Percentiles rank a stretch among this genome's conserved stretches.
Conservation (phyloP, 92 coral and sea anemone genomes). For the Anthopleura xanthogrammica region DNA sequence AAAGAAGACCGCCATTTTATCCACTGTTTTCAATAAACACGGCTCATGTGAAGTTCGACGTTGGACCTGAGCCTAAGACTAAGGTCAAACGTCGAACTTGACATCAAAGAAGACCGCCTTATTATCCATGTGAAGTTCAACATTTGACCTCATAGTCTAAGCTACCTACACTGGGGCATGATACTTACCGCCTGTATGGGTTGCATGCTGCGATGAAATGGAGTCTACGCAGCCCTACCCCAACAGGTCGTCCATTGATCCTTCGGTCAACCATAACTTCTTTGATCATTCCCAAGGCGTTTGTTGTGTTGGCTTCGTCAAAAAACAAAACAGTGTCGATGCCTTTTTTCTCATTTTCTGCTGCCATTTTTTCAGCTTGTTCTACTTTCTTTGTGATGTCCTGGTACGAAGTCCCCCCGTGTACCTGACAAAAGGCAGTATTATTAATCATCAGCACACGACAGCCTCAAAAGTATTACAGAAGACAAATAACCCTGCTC, state of each 20-base stretch:
- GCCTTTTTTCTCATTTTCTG: constrained; percentile 40
- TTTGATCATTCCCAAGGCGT: constrained; percentile 83
- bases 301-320: constrained; percentile 93
- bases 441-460: neutral
- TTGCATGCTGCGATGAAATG: constrained; percentile 83
- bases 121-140: no score
- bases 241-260: constrained; percentile 74
- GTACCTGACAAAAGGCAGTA: constrained; percentile 47
- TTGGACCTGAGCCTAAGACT: no score
- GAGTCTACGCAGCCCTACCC: constrained; percentile 48
- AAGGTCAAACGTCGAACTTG: no score
- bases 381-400: constrained; percentile 70
- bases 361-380: constrained; percentile 72
- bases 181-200: constrained; percentile 71
- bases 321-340: constrained; percentile 85
- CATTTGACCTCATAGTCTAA: no score
- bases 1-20: no score
- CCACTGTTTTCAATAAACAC: no score
- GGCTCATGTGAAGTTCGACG: no score
- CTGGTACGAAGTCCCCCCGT: constrained; percentile 79
- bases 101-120: no score
- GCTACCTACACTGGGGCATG: no score
- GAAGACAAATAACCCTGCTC: no score
- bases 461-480: no score
- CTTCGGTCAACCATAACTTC: constrained; percentile 91